phyloP scores from a whole-genome alignment of 1,140 invertebrate genomes.

The Archegozetes longisetosus region DNA sequence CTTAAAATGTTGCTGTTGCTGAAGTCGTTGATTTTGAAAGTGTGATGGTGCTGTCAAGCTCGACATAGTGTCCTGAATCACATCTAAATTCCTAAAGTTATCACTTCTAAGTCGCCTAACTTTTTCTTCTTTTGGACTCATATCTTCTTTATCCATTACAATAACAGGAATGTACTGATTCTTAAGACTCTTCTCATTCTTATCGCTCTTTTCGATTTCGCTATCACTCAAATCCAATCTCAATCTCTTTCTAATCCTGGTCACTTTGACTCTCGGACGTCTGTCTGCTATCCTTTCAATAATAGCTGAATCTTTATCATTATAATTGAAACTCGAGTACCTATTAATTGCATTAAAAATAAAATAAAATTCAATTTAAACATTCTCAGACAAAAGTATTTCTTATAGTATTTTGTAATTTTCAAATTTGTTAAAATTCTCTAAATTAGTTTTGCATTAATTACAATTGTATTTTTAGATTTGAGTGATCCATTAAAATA shows the following conservation, averaged over 20 bases:
- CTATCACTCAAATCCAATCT: not conserved
- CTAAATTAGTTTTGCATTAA: no score
- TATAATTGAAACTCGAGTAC: not conserved
- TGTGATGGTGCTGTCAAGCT: not conserved
- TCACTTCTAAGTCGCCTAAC: not conserved
- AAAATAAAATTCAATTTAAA: no score
- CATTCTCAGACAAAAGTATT: no score
- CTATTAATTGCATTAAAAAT: no score
- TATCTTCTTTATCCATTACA: not conserved
- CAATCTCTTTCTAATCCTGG: not conserved
- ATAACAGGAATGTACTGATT: not conserved
- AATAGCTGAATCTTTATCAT: not conserved
- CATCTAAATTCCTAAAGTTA: not conserved
- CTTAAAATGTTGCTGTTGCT: not conserved
- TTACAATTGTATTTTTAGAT: no score
- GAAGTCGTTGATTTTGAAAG: not conserved
- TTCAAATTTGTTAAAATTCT: no score
- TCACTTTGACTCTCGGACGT: not conserved
- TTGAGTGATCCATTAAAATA: no score
- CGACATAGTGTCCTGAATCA: not conserved
- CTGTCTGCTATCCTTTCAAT: not conserved
- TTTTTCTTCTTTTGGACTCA: not conserved
- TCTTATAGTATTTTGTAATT: no score
- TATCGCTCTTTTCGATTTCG: not conserved
- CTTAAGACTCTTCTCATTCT: not conserved